phyloP scores from a whole-genome alignment of 2,888 invertebrate genomes.

The Phaonia tiefii region DNA sequence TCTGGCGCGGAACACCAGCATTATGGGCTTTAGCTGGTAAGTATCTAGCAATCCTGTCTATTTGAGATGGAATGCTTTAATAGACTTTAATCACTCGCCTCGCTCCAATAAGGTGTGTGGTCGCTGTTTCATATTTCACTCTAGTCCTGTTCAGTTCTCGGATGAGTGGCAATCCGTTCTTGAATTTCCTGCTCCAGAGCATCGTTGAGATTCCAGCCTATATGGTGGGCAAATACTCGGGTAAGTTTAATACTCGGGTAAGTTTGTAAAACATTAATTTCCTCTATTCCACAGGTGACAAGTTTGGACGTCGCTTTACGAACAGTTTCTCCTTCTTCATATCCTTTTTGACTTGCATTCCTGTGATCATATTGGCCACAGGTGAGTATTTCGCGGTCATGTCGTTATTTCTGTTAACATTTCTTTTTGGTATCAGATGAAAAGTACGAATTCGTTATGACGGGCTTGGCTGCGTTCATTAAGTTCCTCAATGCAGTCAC shows the following conservation, averaged over 20 bases:
- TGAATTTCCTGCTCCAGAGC: conserved; percentile 85
- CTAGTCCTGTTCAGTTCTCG: conserved; percentile 82
- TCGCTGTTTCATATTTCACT: conserved; percentile 82
- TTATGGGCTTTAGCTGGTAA: conserved; percentile 83
- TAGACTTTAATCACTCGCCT: no score
- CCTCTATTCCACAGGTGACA: conserved; percentile 78
- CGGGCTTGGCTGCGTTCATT: conserved; percentile 80
- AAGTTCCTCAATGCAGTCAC: conserved; percentile 82
- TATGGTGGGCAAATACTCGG: conserved; percentile 82
- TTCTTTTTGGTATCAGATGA: conserved; percentile 71
- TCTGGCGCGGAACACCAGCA: conserved; percentile 82
- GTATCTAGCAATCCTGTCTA: conserved; percentile 51
- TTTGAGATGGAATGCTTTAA: no score
- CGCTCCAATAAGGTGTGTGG: conserved; percentile 80
- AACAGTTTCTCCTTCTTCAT: conserved; percentile 80
- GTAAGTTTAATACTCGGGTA: conserved; percentile 80
- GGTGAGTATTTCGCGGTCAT: conserved; percentile 71
- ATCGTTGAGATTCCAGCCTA: conserved; percentile 85
- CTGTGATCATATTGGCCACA: conserved; percentile 79
- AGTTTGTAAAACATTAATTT: no score
- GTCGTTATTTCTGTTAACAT: not conserved
- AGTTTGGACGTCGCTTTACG: conserved; percentile 82
- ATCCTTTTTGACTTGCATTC: conserved; percentile 79
- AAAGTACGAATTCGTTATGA: conserved; percentile 75
- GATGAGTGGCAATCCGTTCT: conserved; percentile 84